Base-by-base conservation (phyloP, 2,888 invertebrate genomes). In the Carcina quercana region DNA sequence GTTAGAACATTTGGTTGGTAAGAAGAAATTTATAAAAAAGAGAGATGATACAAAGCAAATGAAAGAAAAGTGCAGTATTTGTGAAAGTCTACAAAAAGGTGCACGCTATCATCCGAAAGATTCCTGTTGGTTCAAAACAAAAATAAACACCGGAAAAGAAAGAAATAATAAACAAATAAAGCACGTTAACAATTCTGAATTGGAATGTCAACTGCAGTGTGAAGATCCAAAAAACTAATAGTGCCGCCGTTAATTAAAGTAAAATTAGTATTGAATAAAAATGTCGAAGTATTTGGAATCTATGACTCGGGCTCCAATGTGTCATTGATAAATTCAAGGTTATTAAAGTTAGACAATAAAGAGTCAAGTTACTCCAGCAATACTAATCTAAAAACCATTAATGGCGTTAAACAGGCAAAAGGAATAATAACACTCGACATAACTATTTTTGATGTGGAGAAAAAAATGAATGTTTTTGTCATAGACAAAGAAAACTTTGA, bases 271-370 rank as follows among this genome's bases (percentile, higher is more conserved):
- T 31, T 45, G 30, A 36, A 47, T 30, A 29, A 41, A 15, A 42
- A 15, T 7, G 13, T 48, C 25, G 31, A 47, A 35, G 25, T 36
- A 21, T 32, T 11, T 20, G 49, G 41, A 25, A 37, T 47, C 13
- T 52, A 53, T 42, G 52, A 52, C 28, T 43, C 50, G n/a, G 50
- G 48, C 4, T 51, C 45, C 8, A 43, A 53, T 41, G 42, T 53
- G 2, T 48, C 48, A 7, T 39, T 50, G 28, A 53, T 53, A 17
- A 56, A 51, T 44, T 40, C 47, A 13, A 53, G 28, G 32, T 40
- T 47, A 32, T 20, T 45, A 25, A 42, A 35, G 26, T 13, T 46
- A 40, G n/a, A n/a, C n/a, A 31, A 40, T 25, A 31, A 27, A 14
- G 24, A 35, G 12, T 7, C 5, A 25, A 2, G 19, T 10, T 6